Percentiles rank a stretch among this genome's conserved stretches.
phyloP scores from a whole-genome alignment of 2,888 invertebrate genomes.

The Meteorus cinctellus region DNA sequence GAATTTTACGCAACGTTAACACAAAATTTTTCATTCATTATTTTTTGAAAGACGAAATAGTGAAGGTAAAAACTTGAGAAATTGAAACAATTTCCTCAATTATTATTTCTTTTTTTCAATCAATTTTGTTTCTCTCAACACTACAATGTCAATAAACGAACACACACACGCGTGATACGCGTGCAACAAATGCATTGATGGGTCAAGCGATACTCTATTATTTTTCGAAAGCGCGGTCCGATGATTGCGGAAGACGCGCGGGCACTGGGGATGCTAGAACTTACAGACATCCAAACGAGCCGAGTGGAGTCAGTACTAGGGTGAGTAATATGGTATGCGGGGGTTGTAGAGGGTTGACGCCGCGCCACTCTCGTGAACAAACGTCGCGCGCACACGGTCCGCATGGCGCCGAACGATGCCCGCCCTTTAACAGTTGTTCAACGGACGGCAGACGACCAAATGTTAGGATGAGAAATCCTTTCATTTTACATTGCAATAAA shows the following conservation, averaged over 20 bases:
- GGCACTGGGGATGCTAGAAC: conserved; percentile 68
- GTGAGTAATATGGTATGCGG: conserved; percentile 41
- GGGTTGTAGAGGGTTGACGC: conserved; percentile 43
- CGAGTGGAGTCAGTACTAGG: conserved; percentile 47
- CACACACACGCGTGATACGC: conserved; percentile 33
- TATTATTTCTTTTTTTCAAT: background rate
- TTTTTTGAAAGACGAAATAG: too few relatives aligned
- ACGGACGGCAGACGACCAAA: background rate
- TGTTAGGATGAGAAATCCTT: too few relatives aligned
- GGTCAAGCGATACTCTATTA: conserved; percentile 45
- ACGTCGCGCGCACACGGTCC: conserved; percentile 48
- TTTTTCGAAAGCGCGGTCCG: conserved; percentile 66
- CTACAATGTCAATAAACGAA: background rate
- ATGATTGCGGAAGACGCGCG: conserved; percentile 72
- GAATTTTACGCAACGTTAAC: background rate
- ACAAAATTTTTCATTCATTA: background rate
- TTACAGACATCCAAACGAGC: conserved; percentile 58
- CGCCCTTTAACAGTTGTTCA: conserved; percentile 8
- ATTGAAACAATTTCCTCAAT: too few relatives aligned
- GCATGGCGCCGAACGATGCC: conserved; percentile 31
- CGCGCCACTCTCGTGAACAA: conserved; percentile 46
- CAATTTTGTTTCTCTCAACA: background rate
- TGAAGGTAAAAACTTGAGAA: too few relatives aligned
- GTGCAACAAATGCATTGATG: background rate
- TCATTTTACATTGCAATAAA: too few relatives aligned